Conservation (phyloP, 1,140 invertebrate species). For the Hetaerina americana region DNA sequence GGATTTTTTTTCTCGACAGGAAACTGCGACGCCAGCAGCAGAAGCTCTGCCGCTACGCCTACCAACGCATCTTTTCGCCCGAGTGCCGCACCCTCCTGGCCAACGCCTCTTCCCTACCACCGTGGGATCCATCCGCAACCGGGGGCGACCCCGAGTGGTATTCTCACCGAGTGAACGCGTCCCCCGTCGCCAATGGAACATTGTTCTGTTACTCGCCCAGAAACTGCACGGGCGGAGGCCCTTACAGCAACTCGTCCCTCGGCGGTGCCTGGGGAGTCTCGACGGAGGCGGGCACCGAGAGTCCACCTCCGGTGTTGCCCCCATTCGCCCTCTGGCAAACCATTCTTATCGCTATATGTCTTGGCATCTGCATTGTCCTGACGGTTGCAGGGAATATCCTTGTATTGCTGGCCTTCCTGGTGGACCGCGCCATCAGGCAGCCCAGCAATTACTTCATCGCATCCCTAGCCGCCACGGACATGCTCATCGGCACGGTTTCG, state of each 20-base stretch:
- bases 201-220: conserved; percentile 5
- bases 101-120: conserved; percentile 11
- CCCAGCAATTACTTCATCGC: conserved; percentile 99
- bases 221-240: conserved; percentile 10
- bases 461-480: conserved; percentile 92
- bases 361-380: conserved; percentile 77
- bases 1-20: conserved; percentile 34
- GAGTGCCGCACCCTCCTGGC: conserved; percentile 34
- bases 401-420: conserved; percentile 89
- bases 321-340: conserved; percentile 86
- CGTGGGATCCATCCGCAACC: conserved; percentile 8
- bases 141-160: background rate
- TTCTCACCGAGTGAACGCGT: background rate
- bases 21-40: conserved; percentile 47
- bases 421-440: conserved; percentile 93
- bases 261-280: conserved; percentile 7
- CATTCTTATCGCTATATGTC: conserved; percentile 77
- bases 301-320: conserved; percentile 42
- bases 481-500: conserved; percentile 88
- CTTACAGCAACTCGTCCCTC: conserved; percentile 9
- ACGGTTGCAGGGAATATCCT: conserved; percentile 93
- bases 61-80: conserved; percentile 41
- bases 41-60: conserved; percentile 47
- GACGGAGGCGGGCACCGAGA: conserved; percentile 19
- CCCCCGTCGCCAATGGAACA: conserved; percentile 1